A percentile compares a stretch with the other conserved stretches of the same genome.
These are phyloP conservation scores for Amblyornis subalaris DNA, from an alignment of 2,113 vertebrate genomes.

Conservation along the genomic window DNA sequence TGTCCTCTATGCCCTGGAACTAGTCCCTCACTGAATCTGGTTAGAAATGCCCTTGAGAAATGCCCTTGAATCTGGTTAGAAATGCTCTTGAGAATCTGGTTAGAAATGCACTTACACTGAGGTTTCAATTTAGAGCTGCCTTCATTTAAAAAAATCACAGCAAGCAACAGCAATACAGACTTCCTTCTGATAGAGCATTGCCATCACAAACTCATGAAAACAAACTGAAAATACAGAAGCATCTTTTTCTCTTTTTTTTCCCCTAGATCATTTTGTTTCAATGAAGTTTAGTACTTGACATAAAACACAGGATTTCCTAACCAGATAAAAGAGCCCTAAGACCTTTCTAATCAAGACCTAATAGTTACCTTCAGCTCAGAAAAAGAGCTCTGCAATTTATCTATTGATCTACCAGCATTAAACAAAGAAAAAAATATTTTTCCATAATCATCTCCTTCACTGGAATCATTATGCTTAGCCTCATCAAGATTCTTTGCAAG, in stretches of 20 bases:
- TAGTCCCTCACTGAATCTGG: not conserved
- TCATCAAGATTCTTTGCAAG: not conserved
- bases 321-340: not conserved
- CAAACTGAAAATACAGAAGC: not conserved
- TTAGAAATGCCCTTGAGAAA: not conserved
- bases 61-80: not conserved
- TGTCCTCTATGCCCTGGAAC: not conserved
- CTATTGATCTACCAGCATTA: not conserved
- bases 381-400: not conserved
- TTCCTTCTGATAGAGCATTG: not conserved
- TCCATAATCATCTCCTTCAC: not conserved
- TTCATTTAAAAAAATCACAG: not conserved
- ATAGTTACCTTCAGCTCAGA: not conserved
- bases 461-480: not conserved
- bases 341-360: not conserved
- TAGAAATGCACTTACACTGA: not conserved
- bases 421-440: not conserved
- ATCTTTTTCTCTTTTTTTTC: accelerated
- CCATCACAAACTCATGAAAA: not conserved
- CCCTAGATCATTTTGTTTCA: not conserved
- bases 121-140: not conserved
- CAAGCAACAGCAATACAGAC: not conserved
- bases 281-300: not conserved
- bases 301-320: not conserved
- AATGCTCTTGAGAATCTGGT: not conserved